Conservation (phyloP, 64 coral and sea anemone species). For the Montipora sp. region DNA sequence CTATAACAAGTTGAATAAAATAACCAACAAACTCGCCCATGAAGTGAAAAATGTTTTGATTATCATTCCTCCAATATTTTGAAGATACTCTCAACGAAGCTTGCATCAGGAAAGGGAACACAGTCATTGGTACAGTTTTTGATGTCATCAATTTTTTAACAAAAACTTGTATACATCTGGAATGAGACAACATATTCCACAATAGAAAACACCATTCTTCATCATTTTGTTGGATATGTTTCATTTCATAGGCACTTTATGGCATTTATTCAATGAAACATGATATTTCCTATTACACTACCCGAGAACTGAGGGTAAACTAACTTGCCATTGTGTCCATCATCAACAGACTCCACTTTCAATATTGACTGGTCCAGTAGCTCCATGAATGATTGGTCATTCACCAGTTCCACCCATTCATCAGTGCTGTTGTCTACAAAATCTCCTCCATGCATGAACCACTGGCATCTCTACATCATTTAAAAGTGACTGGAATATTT, state of each 20-base stretch:
- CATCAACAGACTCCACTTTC: neutral
- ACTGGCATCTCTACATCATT: constrained; percentile 8
- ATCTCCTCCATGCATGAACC: neutral
- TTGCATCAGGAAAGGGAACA: too few relatives aligned
- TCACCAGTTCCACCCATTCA: neutral
- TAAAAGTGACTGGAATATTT: neutral
- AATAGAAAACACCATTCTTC: neutral
- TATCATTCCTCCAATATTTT: too few relatives aligned
- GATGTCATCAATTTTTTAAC: too few relatives aligned
- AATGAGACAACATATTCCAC: neutral
- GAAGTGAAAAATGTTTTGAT: too few relatives aligned
- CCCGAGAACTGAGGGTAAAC: neutral
- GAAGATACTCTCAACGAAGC: too few relatives aligned
- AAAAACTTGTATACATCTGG: too few relatives aligned
- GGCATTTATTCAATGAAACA: neutral
- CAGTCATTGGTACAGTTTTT: too few relatives aligned
- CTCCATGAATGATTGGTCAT: constrained; percentile 3
- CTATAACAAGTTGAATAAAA: too few relatives aligned
- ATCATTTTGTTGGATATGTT: neutral
- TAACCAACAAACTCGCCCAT: too few relatives aligned
- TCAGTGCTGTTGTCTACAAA: neutral
- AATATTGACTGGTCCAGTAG: neutral
- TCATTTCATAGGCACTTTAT: neutral
- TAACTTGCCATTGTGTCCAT: neutral
- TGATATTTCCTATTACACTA: neutral